A percentile compares a stretch with the other conserved stretches of the same genome.
Conservation (phyloP, 2,113 vertebrate genomes). For the Phaethornis superciliosus region DNA sequence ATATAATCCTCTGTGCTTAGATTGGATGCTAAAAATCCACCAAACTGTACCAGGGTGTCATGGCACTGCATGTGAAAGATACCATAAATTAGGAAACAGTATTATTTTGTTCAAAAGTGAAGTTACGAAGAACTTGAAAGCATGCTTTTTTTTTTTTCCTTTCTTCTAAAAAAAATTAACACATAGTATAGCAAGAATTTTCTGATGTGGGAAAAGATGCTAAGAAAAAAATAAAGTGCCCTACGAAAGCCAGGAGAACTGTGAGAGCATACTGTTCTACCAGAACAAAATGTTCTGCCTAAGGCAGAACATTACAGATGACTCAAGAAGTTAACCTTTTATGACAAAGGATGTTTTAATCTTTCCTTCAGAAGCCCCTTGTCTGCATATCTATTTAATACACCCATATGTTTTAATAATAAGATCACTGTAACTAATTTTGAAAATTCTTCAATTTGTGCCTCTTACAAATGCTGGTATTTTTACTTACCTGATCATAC, state of each 20-base stretch:
- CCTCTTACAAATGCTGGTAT: neutral
- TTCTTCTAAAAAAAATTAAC: neutral
- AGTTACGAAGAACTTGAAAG: neutral
- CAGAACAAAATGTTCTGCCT: neutral
- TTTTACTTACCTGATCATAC: slow-evolving; percentile 90
- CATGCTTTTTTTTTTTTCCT: neutral
- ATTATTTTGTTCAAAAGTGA: neutral
- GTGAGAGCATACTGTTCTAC: neutral
- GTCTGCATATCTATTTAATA: neutral
- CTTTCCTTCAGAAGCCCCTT: neutral
- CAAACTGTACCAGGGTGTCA: slow-evolving; percentile 96
- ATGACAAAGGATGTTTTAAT: neutral
- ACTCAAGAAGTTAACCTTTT: neutral
- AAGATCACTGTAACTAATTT: neutral
- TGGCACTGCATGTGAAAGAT: slow-evolving; percentile 85
- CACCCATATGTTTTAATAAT: neutral
- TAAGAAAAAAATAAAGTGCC: neutral
- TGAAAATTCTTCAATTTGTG: neutral
- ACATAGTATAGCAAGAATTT: neutral
- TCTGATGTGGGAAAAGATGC: neutral
- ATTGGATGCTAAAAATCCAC: slow-evolving; percentile 97
- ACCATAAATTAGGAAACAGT: neutral
- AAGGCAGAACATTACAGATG: neutral
- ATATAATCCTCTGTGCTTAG: slow-evolving; percentile 99
- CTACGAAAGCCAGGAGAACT: neutral